Conservation (phyloP, 1,140 invertebrate species). For the Bombus confusus region DNA sequence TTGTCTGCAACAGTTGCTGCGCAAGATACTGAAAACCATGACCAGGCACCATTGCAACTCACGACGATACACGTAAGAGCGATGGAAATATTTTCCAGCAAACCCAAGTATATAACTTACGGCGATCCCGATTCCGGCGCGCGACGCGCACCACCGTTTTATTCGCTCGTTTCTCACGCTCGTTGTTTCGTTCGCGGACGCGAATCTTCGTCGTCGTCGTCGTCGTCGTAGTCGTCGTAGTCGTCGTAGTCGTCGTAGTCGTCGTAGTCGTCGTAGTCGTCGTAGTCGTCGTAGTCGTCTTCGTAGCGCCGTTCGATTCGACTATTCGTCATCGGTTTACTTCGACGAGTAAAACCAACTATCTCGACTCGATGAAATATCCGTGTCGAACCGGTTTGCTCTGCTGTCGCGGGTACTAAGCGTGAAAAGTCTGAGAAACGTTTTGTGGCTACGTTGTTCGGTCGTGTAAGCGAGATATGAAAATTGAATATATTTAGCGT, state of each 20-base stretch:
- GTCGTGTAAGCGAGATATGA: too few species aligned
- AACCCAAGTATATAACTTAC: background rate
- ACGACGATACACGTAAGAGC: conserved; percentile 73
- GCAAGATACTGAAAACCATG: conserved; percentile 79
- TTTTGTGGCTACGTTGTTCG: background rate
- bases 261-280: too few species aligned
- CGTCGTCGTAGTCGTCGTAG: too few species aligned
- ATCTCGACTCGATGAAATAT: background rate
- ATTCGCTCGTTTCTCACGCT: too few species aligned
- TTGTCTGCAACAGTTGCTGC: conserved; percentile 82
- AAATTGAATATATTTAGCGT: background rate
- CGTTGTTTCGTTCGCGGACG: background rate
- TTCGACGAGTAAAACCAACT: background rate
- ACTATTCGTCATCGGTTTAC: background rate
- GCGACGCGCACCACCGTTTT: background rate
- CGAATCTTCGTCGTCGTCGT: too few species aligned
- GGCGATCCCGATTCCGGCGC: too few species aligned
- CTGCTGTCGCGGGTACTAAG: background rate
- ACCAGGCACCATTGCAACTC: conserved; percentile 79
- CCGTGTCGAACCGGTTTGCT: background rate
- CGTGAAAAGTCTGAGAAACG: background rate
- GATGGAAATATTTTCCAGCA: background rate
- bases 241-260: too few species aligned
- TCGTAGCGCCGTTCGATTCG: too few species aligned
- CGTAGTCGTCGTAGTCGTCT: too few species aligned